A percentile compares a stretch with the other conserved stretches of the same genome.
Conservation (phyloP, 2,888 invertebrate genomes). For the Trisateles emortualis region DNA sequence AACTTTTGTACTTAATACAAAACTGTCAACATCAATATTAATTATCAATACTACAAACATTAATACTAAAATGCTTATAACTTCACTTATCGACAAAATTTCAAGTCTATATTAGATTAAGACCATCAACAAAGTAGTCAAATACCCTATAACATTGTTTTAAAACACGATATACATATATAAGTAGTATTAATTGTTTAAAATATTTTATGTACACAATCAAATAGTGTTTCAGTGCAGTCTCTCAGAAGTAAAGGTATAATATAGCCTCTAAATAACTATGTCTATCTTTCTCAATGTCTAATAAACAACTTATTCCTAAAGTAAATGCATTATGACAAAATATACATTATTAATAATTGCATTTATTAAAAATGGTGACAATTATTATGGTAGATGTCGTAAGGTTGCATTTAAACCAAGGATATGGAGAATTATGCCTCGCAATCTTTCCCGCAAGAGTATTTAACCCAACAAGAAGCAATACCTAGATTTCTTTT, state of each 20-base stretch:
- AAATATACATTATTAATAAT: constrained; percentile 34
- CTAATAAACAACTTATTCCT: constrained; percentile 39
- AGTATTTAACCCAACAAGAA: too few relatives aligned
- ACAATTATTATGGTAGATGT: constrained; percentile 24
- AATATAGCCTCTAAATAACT: constrained; percentile 54
- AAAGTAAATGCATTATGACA: constrained; percentile 53
- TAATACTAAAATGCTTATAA: too few relatives aligned
- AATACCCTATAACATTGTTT: constrained; percentile 47
- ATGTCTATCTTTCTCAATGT: constrained; percentile 36
- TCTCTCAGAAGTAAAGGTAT: constrained; percentile 47
- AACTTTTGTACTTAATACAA: too few relatives aligned
- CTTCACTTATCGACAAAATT: too few relatives aligned
- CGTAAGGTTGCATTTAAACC: background rate
- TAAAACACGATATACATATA: constrained; percentile 39
- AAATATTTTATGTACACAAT: constrained; percentile 21
- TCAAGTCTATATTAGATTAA: too few relatives aligned
- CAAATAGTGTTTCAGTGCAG: constrained; percentile 42
- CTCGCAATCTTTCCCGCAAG: too few relatives aligned
- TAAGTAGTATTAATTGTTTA: constrained; percentile 22
- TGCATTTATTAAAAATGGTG: constrained; percentile 28
- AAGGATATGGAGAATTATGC: too few relatives aligned
- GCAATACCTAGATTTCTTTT: too few relatives aligned
- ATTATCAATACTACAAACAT: too few relatives aligned
- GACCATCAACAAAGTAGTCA: too few relatives aligned
- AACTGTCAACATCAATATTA: too few relatives aligned